Percentiles rank a stretch among this genome's conserved stretches.
Evolutionary conservation across 2,888 invertebrate species (phyloP).

Genomic region (Tipula vernalis): DNA sequence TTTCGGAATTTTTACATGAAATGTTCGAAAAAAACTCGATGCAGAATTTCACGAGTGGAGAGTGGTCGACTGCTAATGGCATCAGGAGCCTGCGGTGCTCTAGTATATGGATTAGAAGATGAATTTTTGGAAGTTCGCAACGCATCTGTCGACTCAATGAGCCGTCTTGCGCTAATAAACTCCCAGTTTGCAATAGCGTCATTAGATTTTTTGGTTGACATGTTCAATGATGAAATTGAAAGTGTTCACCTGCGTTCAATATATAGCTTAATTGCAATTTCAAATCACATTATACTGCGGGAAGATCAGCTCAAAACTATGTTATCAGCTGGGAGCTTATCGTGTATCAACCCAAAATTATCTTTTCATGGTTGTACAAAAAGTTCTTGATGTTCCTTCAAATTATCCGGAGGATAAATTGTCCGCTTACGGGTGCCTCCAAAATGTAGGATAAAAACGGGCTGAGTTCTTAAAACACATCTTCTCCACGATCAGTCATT

Average conservation of each 20-base stretch:
- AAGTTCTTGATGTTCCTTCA: conserved; percentile 81
- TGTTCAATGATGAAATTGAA: conserved; percentile 99
- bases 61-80: conserved; percentile 82
- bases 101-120: conserved; percentile 96
- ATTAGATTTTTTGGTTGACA: conserved; percentile 93
- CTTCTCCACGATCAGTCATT: conserved; percentile 88
- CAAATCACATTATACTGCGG: conserved; percentile 73
- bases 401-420: conserved; percentile 85
- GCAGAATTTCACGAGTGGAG: conserved; percentile 70
- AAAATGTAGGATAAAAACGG: conserved; percentile 79
- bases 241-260: conserved; percentile 91
- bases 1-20: conserved; percentile 82
- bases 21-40: conserved; percentile 93
- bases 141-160: conserved; percentile 88
- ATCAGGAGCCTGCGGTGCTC: conserved; percentile 93
- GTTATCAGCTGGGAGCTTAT: conserved; percentile 77
- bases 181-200: conserved; percentile 76
- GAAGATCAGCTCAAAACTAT: conserved; percentile 96
- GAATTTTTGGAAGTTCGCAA: conserved; percentile 94
- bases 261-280: conserved; percentile 80
- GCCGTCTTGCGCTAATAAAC: conserved; percentile 71
- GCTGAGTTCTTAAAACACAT: conserved; percentile 74
- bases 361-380: conserved; percentile 81
- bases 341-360: conserved; percentile 82
- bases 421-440: conserved; percentile 73